Base-by-base conservation (phyloP, 1,140 invertebrate species). In the Drosophila kohkoa region DNA sequence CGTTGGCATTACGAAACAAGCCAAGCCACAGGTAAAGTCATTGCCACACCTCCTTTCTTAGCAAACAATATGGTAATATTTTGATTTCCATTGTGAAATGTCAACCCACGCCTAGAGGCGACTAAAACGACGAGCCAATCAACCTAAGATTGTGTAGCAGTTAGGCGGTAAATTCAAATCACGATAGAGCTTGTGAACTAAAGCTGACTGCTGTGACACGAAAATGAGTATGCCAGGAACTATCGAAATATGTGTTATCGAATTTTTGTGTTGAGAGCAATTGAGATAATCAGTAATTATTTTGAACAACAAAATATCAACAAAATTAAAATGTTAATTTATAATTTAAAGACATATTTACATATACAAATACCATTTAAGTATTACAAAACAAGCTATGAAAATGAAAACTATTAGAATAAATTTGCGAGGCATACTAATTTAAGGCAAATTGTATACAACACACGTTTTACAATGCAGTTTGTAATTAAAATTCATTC, bases 21-120 rank as follows among this genome's bases (percentile, higher is more conserved):
- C 77, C 72, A 49, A 51, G 66, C 77, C 35, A 68, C 81, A 76
- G 71, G 67, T 79, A 72, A 67, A 54, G 58, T 4, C 10, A 20
- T 43, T 30, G 7, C 54, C 7, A 5, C 45, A 1, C 2, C 5
- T 7, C 2, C 15, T 28, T 16, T 0, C 10, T 55, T 45, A 7
- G 25, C 10, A 13, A 35, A 62, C 81, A 83, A 75, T 82, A 79
- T 67, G 51, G 60, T 64, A 82, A 86, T 88, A 82, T 79, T 82
- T 87, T 75, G 68, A 69, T 69, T 46, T 74, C n/a, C 28, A 15
- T 38, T 32, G 54, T 16, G 20, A 28, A 63, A 46, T 64, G 48
- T 54, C 64, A 72, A 68, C 8, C 15, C 64, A 20, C 7, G 20
- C 6, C 20, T 11, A 8, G 20, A 49, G 43, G 41, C 3, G 41